These are phyloP conservation scores for Sebastes miniatus DNA, from an alignment of 2,797 vertebrate genomes.

Conservation along the genomic window DNA sequence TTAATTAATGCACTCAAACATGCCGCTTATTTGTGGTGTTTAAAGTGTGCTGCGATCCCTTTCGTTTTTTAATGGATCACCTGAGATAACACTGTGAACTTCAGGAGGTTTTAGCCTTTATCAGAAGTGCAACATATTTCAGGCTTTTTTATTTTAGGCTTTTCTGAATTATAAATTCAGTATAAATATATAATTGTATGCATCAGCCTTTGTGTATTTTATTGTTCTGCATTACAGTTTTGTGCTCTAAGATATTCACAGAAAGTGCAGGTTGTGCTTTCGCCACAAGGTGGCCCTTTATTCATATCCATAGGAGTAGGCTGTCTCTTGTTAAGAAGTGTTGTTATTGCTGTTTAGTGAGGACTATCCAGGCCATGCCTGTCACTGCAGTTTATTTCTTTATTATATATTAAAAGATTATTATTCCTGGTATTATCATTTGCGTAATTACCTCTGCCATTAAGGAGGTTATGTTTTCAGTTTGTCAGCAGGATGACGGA, in stretches of 20 bases:
- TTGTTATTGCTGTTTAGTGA: neutral
- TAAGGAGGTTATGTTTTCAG: neutral
- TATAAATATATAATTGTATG: neutral
- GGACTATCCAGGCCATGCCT: neutral
- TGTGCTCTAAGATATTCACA: neutral
- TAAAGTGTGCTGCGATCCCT: constrained; percentile 3
- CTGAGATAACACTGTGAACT: neutral
- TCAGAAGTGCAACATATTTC: neutral
- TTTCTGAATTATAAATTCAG: too few species aligned
- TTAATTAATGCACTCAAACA: constrained; percentile 47
- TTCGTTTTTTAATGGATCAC: neutral
- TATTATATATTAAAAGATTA: neutral
- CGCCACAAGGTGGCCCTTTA: constrained; percentile 7
- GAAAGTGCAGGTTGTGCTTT: neutral
- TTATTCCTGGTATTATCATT: neutral
- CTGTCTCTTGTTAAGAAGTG: neutral
- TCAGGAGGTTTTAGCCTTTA: neutral
- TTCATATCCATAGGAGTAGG: neutral
- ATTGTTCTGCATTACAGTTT: neutral
- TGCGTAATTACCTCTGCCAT: neutral
- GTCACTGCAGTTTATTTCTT: neutral
- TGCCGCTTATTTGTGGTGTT: constrained; percentile 29
- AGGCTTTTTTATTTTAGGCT: too few species aligned
- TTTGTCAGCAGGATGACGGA: neutral
- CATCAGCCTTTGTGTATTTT: neutral